phyloP scores from a whole-genome alignment of 2,113 vertebrate species.

The Leptobrachium ailaonicum region DNA sequence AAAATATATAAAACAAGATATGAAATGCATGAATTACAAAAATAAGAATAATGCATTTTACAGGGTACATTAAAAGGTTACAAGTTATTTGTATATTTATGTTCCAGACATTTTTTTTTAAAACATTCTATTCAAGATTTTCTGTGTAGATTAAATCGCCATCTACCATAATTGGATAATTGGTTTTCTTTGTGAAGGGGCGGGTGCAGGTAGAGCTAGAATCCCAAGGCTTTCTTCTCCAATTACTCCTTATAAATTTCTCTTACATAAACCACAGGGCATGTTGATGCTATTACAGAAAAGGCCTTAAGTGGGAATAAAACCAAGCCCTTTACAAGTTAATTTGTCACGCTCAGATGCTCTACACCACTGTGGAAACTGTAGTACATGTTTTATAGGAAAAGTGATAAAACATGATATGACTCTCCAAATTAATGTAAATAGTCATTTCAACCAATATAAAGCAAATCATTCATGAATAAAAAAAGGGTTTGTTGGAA shows the following conservation, averaged over 20 bases:
- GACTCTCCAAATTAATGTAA: too few species aligned
- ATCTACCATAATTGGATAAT: constrained; percentile 24
- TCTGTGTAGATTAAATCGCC: constrained; percentile 1
- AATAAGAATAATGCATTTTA: too few species aligned
- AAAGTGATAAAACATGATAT: too few species aligned
- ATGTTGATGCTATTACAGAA: constrained; percentile 18
- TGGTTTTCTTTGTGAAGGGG: constrained; percentile 23
- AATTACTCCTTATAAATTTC: constrained; percentile 21
- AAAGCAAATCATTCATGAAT: too few species aligned
- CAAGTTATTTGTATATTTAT: not conserved
- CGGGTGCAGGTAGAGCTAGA: not conserved
- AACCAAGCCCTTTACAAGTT: constrained; percentile 29
- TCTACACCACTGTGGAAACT: constrained; percentile 7
- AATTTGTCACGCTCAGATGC: constrained; percentile 14
- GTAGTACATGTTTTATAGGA: not conserved
- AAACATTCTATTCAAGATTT: not conserved
- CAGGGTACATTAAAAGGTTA: too few species aligned
- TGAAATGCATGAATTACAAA: too few species aligned
- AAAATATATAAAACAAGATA: too few species aligned
- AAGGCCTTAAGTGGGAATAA: constrained; percentile 30
- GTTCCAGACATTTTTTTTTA: not conserved
- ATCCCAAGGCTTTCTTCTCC: constrained; percentile 28
- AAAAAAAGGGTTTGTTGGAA: too few species aligned
- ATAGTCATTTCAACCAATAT: too few species aligned
- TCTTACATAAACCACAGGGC: constrained; percentile 25